phyloP scores from a whole-genome alignment of 1,140 invertebrate genomes.

The Drosophila kohkoa region DNA sequence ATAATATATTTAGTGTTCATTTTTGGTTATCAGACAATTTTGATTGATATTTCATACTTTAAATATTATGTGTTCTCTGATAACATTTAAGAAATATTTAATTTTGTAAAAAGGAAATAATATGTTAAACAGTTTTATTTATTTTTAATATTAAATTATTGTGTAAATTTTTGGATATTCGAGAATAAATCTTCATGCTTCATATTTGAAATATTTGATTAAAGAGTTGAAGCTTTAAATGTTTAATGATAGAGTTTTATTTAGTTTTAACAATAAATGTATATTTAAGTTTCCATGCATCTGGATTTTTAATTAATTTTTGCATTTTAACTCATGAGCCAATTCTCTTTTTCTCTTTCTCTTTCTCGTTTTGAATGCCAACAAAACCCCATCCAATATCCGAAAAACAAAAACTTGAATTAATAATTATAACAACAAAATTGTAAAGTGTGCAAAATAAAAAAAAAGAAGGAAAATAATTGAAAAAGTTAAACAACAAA shows the following conservation, averaged over 20 bases:
- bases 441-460: constrained; percentile 39
- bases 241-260: neutral
- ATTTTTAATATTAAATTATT: no score
- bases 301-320: constrained; percentile 30
- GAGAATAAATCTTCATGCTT: no score
- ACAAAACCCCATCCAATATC: constrained; percentile 22
- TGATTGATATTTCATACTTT: no score
- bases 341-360: constrained; percentile 52
- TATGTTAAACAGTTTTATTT: no score
- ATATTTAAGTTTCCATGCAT: neutral
- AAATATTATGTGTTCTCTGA: no score
- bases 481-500: constrained; percentile 9
- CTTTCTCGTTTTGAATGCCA: constrained; percentile 64
- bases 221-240: neutral
- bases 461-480: constrained; percentile 12
- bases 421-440: constrained; percentile 6
- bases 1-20: no score
- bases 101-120: no score
- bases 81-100: no score
- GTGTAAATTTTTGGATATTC: no score
- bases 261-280: no score
- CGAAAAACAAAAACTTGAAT: constrained; percentile 23
- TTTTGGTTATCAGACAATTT: no score
- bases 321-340: constrained; percentile 51
- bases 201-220: no score